phyloP scores from a whole-genome alignment of 2,888 invertebrate genomes.

The Caenorhabditis panamensis region DNA sequence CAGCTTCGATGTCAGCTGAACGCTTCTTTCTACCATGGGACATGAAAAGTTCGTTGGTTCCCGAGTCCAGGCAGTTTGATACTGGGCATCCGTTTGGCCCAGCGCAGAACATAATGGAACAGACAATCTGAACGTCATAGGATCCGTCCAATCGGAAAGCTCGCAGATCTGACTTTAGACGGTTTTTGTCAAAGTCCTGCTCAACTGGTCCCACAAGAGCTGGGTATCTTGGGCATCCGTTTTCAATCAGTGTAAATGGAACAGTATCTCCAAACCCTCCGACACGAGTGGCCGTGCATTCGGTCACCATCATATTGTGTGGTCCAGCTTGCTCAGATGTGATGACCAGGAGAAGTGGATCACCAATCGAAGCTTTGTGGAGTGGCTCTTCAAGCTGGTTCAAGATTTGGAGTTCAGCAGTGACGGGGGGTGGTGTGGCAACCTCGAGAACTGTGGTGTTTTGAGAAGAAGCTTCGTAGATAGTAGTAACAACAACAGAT shows the following conservation, averaged over 20 bases:
- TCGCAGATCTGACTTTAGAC: constrained; percentile 80
- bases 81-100: constrained; percentile 81
- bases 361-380: constrained; percentile 80
- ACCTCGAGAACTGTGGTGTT: constrained; percentile 79
- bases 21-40: constrained; percentile 81
- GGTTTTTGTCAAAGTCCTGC: constrained; percentile 81
- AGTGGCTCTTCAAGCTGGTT: constrained; percentile 78
- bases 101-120: constrained; percentile 81
- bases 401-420: constrained; percentile 79
- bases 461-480: constrained; percentile 78
- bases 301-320: constrained; percentile 82
- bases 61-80: constrained; percentile 81
- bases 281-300: constrained; percentile 81
- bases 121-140: constrained; percentile 81
- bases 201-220: constrained; percentile 81
- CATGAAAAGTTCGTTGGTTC: constrained; percentile 81
- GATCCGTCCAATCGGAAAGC: constrained; percentile 81
- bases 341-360: constrained; percentile 78
- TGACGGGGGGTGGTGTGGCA: constrained; percentile 81
- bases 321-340: constrained; percentile 81
- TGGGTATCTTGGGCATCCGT: constrained; percentile 80
- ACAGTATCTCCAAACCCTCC: constrained; percentile 81
- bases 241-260: constrained; percentile 81
- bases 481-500: constrained; percentile 81
- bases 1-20: constrained; percentile 61